Conservation (phyloP, 1,140 invertebrate species). For the Aphelenchoides fujianensis region DNA sequence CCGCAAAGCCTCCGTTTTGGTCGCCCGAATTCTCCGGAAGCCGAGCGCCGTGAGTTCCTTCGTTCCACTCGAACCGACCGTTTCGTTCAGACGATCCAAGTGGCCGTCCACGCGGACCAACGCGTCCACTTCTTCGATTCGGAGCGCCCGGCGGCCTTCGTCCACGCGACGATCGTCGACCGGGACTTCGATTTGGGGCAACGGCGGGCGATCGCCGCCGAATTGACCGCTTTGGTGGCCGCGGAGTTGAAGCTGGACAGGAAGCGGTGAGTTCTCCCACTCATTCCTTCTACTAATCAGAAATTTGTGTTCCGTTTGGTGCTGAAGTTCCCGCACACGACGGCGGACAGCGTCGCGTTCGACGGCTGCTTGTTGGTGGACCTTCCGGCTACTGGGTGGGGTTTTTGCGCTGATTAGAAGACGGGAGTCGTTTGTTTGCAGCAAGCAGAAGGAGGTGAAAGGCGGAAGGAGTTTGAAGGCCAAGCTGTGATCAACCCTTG, state of each 20-base stretch:
- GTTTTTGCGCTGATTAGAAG: too few species aligned
- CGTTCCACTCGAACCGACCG: background rate
- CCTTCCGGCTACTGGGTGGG: background rate
- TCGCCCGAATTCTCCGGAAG: background rate
- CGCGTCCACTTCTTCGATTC: background rate
- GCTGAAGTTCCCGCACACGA: background rate
- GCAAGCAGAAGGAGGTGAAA: background rate
- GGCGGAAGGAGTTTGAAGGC: background rate
- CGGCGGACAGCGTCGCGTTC: background rate
- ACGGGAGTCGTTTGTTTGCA: too few species aligned
- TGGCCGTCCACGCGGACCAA: slow-evolving; percentile 7
- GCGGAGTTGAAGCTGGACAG: background rate
- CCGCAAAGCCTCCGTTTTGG: background rate
- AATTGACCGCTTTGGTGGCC: background rate
- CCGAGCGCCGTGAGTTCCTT: background rate
- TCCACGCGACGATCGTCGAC: background rate
- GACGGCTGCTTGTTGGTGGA: background rate
- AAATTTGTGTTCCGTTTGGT: background rate
- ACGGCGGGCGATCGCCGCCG: background rate
- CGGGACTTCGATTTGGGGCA: background rate
- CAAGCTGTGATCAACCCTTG: background rate
- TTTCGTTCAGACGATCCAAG: background rate
- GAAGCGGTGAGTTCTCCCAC: background rate
- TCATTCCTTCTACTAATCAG: background rate
- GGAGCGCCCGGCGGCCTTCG: background rate